Evolutionary conservation across 2,888 invertebrate genomes (phyloP).

Genomic region (Hipparchia sbordonii): DNA sequence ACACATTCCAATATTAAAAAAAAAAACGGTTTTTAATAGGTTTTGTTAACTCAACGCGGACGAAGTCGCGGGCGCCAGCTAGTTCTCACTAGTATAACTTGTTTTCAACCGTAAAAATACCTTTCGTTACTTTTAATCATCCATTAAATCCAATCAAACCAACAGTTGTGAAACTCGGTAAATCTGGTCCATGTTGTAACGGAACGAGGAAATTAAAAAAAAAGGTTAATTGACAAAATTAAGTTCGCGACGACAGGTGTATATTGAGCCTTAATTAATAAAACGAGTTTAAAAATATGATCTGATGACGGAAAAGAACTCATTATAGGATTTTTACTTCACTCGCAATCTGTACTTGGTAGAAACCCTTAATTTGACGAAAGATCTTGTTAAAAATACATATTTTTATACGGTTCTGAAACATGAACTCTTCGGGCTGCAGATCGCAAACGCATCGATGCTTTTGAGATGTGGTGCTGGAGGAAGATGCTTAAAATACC

Average conservation of each 20-base stretch:
- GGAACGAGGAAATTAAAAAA: constrained; percentile 26
- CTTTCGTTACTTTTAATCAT: constrained; percentile 19
- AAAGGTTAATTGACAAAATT: constrained; percentile 38
- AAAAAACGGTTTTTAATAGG: no score
- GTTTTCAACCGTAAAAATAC: constrained; percentile 19
- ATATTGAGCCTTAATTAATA: constrained; percentile 31
- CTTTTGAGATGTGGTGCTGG: no score
- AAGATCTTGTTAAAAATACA: background rate
- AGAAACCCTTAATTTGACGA: constrained; percentile 9
- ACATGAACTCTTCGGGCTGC: no score
- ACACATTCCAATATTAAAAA: no score
- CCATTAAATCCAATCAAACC: constrained; percentile 21
- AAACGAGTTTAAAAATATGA: constrained; percentile 32
- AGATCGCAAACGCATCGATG: no score
- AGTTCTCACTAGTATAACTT: background rate
- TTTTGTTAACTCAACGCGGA: no score
- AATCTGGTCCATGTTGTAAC: constrained; percentile 29
- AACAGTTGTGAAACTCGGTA: constrained; percentile 29
- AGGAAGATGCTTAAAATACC: no score
- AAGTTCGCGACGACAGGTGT: constrained; percentile 38
- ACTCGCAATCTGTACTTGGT: constrained; percentile 13
- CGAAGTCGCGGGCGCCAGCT: no score
- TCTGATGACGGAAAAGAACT: constrained; percentile 26
- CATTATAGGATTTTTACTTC: constrained; percentile 34
- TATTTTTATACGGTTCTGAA: no score